These are phyloP conservation scores for Neosalanx taihuensis DNA, from an alignment of 2,797 vertebrate genomes.

Conservation along the genomic window DNA sequence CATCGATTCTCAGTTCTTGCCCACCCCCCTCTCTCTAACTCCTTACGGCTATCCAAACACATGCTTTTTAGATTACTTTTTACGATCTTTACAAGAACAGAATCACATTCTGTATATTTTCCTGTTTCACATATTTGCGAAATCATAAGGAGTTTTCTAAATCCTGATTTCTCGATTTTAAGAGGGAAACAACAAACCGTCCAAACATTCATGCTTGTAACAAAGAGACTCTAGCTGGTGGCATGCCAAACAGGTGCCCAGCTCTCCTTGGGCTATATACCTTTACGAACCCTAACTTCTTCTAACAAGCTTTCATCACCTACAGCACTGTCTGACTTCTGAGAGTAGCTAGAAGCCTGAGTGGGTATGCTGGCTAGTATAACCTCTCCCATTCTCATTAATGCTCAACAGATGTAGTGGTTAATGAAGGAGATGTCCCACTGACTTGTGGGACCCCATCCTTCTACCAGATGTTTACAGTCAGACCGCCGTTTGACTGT, in stretches of 20 bases:
- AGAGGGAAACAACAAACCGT: neutral
- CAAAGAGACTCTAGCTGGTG: neutral
- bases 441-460: slow-evolving; percentile 20
- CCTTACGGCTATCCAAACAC: neutral
- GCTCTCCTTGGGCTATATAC: slow-evolving; percentile 36
- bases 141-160: no score
- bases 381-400: slow-evolving; percentile 50
- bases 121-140: no score
- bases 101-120: no score
- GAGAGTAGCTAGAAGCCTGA: slow-evolving; percentile 38
- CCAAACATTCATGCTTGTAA: neutral
- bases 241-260: slow-evolving; percentile 47
- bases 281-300: slow-evolving; percentile 26
- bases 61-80: no score
- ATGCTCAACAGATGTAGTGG: slow-evolving; percentile 44
- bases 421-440: slow-evolving; percentile 53
- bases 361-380: slow-evolving; percentile 32
- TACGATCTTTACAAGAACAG: no score
- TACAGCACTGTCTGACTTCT: slow-evolving; percentile 24
- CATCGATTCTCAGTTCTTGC: no score
- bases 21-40: neutral
- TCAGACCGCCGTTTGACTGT: neutral
- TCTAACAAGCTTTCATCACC: slow-evolving; percentile 49
- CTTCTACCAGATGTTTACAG: slow-evolving; percentile 48
- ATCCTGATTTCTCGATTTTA: neutral